Conservation (phyloP, 2,113 vertebrate species). For the Misgurnus anguillicaudatus region DNA sequence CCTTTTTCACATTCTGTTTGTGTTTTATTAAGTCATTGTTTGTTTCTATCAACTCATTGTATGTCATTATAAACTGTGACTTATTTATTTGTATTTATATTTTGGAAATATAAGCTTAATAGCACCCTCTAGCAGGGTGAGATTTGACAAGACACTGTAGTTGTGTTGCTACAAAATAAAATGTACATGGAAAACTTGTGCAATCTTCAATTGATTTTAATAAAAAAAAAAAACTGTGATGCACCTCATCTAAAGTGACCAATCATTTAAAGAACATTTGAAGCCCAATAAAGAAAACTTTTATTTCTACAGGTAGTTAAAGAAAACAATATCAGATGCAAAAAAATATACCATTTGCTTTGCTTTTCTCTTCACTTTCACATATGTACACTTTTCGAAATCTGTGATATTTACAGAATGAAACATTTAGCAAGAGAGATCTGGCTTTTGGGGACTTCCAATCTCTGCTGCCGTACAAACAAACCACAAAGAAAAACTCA, state of each 20-base stretch:
- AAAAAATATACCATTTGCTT: constrained; percentile 82
- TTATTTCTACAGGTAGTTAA: constrained; percentile 80
- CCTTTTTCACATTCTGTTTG: background rate
- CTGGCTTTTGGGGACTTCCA: constrained; percentile 67
- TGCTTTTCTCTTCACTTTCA: constrained; percentile 76
- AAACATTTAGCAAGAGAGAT: constrained; percentile 57
- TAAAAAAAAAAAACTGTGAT: constrained; percentile 1
- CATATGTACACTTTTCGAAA: constrained; percentile 80
- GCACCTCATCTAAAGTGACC: background rate
- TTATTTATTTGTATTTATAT: constrained; percentile 61
- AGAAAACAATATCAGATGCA: constrained; percentile 79
- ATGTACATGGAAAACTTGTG: background rate
- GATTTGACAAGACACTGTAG: constrained; percentile 59
- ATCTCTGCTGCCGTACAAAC: constrained; percentile 61
- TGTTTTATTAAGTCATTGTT: constrained; percentile 23
- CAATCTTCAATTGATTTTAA: background rate
- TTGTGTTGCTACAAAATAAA: constrained; percentile 58
- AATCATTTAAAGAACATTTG: background rate
- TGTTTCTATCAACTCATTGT: constrained; percentile 12
- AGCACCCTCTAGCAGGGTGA: constrained; percentile 64
- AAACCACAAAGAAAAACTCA: constrained; percentile 42
- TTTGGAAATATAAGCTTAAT: constrained; percentile 26
- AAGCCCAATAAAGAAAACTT: constrained; percentile 70
- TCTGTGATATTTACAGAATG: constrained; percentile 77
- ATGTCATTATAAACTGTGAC: constrained; percentile 38